Evolutionary conservation across 2,888 invertebrate genomes (phyloP), one percentile per base, ranked within the genome.

Genomic region (Branchipolynoe longqiensis): DNA sequence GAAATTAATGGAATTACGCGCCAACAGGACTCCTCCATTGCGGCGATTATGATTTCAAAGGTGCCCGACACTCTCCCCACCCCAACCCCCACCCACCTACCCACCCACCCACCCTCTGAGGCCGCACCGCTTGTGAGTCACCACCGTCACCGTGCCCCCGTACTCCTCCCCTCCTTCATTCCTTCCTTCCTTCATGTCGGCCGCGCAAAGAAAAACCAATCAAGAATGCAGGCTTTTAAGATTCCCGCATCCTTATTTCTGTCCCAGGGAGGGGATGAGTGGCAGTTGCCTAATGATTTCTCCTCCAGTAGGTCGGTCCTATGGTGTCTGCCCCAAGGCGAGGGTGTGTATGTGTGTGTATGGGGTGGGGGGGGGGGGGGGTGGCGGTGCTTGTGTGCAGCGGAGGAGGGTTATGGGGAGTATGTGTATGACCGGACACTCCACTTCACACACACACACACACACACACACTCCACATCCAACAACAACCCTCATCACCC

Each of bases 41-140:
- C 69, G 36, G 14, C 69, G 69, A 69, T 69, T 69, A 69, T n/a
- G 69, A 69, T 69, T 69, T 69, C 69, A 69, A 69, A 69, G 69
- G 69, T 38, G 69, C 12, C 0, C 38, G 28, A 31, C 31, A 62
- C 2, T n/a, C n/a, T 25, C 56, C 56, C n/a, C 48, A 48, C 31
- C 12, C 36, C 69, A 69, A 69, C 33, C 38, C 22, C 69, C 69
- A 69, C 69, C 69, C 38, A 56, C 3, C 69, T 12, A 31, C 22
- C 1, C 36, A 69, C 36, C 62, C 62, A 14, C 62, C 3, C 22
- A 25, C 56, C 56, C 22, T 14, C 6, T 56, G 6, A 56, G 56
- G 3, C 3, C 25, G 56, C 22, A n/a, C n/a, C n/a, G n/a, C n/a
- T n/a, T n/a, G n/a, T n/a, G n/a, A 69, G 22, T 69, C 69, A 69